A percentile compares a stretch with the other conserved stretches of the same genome.
Conservation (phyloP, 2,113 vertebrate species). For the Oreochromis aureus region DNA sequence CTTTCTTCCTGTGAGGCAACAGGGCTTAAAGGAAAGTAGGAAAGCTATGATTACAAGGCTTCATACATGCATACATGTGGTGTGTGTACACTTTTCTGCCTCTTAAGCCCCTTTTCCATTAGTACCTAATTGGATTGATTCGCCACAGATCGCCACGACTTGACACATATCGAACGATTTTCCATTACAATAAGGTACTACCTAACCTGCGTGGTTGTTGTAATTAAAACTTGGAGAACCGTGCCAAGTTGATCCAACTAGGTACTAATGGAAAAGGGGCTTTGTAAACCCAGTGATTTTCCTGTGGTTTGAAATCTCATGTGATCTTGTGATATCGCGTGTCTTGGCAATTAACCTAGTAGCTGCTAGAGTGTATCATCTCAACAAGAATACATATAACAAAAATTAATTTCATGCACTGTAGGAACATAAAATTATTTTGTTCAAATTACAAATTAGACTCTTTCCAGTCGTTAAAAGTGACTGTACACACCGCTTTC, state of each 20-base stretch:
- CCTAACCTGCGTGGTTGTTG: not conserved
- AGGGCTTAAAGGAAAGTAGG: not conserved
- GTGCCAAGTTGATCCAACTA: not conserved
- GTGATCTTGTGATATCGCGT: not conserved
- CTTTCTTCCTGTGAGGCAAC: not conserved
- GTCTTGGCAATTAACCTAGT: not conserved
- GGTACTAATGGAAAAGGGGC: not conserved
- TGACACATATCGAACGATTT: not conserved
- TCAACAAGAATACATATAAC: not conserved
- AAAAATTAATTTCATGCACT: not conserved
- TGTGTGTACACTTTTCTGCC: not conserved
- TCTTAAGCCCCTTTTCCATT: not conserved
- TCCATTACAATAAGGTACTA: not conserved
- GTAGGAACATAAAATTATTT: fast-evolving
- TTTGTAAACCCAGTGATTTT: not conserved
- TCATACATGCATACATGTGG: not conserved
- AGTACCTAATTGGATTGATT: not conserved
- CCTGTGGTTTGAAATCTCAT: not conserved
- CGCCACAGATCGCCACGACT: not conserved
- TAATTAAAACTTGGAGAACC: not conserved
- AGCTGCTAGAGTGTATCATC: not conserved
- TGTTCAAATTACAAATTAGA: not conserved
- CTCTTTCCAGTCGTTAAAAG: not conserved
- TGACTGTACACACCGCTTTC: not conserved
- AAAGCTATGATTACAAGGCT: not conserved